Evolutionary conservation across 2,888 invertebrate genomes (phyloP).

Genomic region (Ectemnius cavifrons): DNA sequence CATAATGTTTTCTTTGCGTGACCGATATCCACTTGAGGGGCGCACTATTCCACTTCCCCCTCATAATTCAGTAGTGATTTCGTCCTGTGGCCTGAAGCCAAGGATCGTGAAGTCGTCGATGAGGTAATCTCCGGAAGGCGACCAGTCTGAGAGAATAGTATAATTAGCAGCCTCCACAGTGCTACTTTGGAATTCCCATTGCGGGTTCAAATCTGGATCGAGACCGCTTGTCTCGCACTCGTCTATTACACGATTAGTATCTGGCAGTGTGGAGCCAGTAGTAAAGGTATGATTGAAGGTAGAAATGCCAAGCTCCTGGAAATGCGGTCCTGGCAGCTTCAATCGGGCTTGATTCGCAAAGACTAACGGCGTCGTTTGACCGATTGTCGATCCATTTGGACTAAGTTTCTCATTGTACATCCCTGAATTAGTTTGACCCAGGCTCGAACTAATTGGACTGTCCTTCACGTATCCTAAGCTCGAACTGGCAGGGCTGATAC

Average conservation of each 20-base stretch:
- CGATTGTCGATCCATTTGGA: constrained; percentile 71
- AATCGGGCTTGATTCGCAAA: constrained; percentile 66
- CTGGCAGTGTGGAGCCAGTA: constrained; percentile 45
- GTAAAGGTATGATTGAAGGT: constrained; percentile 75
- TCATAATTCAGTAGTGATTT: constrained; percentile 91
- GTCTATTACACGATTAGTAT: constrained; percentile 50
- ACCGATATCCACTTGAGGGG: background rate
- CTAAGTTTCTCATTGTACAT: constrained; percentile 72
- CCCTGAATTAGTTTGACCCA: constrained; percentile 69
- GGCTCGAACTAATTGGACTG: constrained; percentile 69
- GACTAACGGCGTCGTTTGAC: constrained; percentile 72
- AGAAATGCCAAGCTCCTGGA: constrained; percentile 75
- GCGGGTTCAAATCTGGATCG: constrained; percentile 77
- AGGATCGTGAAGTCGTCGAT: constrained; percentile 89
- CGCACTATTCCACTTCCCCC: constrained; percentile 26
- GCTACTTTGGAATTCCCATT: constrained; percentile 79
- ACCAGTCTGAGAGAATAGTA: constrained; percentile 76
- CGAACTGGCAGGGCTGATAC: constrained; percentile 73
- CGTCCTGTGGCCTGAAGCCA: constrained; percentile 92
- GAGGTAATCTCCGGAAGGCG: constrained; percentile 73
- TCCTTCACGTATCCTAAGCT: constrained; percentile 73
- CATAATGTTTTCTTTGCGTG: background rate
- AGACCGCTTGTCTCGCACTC: constrained; percentile 61
- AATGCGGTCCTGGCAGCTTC: constrained; percentile 59
- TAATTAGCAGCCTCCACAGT: constrained; percentile 73